These are phyloP conservation scores for Parambassis ranga DNA, from an alignment of 2,797 vertebrate genomes.

Conservation along the genomic window DNA sequence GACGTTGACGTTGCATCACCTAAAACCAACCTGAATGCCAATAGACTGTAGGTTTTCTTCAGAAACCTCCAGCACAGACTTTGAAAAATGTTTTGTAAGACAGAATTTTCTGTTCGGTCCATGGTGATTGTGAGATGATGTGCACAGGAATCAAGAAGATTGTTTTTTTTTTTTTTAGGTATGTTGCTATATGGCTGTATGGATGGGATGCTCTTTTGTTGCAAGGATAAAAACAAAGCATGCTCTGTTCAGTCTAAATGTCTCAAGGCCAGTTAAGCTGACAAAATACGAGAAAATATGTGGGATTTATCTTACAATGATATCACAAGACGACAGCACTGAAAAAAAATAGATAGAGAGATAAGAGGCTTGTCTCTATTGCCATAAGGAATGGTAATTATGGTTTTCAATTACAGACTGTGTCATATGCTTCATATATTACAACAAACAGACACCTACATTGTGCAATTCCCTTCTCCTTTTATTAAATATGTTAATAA, in stretches of 20 bases:
- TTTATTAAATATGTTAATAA: not conserved
- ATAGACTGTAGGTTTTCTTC: not conserved
- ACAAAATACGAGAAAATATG: not conserved
- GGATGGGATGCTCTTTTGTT: not conserved
- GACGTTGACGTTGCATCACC: conserved; percentile 24
- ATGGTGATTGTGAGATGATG: too few relatives aligned
- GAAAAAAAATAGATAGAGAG: not conserved
- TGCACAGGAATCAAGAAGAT: not conserved
- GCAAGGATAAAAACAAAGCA: not conserved
- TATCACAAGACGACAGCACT: not conserved
- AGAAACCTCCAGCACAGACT: not conserved
- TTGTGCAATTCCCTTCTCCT: not conserved
- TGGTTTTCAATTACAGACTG: not conserved
- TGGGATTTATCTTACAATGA: not conserved
- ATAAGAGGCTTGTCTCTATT: not conserved
- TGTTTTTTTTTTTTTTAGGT: not conserved
- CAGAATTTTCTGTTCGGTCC: not conserved
- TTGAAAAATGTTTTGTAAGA: not conserved
- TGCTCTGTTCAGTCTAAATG: not conserved
- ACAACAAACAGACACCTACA: not conserved
- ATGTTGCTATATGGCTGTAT: not conserved
- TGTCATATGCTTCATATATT: not conserved
- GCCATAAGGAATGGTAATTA: not conserved
- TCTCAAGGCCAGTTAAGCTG: not conserved
- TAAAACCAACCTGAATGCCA: conserved; percentile 15